A percentile compares a stretch with the other conserved stretches of the same genome.
Conservation (phyloP, 2,113 vertebrate genomes). For the Petaurus breviceps region DNA sequence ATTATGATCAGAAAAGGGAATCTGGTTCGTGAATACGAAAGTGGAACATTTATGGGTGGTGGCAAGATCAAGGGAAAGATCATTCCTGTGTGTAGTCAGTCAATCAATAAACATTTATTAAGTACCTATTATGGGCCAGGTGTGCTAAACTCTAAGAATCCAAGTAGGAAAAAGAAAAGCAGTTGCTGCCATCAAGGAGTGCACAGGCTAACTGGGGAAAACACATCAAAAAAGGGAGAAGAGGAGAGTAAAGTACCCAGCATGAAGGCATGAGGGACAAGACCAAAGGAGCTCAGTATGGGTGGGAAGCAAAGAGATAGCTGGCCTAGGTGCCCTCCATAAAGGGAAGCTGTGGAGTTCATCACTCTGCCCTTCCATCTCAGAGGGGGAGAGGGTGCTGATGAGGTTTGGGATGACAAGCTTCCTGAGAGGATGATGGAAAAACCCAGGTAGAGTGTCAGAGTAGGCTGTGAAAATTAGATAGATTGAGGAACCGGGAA, state of each 20-base stretch:
- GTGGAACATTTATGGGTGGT: not conserved
- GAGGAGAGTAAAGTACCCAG: not conserved
- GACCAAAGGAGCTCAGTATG: too few species aligned
- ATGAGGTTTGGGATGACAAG: not conserved
- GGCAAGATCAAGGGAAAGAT: not conserved
- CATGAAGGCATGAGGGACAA: not conserved
- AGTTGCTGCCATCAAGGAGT: not conserved
- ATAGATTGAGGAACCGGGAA: not conserved
- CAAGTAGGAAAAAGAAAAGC: not conserved
- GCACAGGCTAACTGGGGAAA: not conserved
- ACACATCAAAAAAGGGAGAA: not conserved
- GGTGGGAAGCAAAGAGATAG: too few species aligned
- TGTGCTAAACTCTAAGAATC: not conserved
- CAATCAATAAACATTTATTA: not conserved
- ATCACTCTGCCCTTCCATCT: not conserved
- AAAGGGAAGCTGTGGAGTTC: not conserved
- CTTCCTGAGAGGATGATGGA: not conserved
- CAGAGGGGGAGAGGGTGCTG: not conserved
- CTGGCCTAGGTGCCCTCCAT: not conserved
- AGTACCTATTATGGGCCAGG: too few species aligned
- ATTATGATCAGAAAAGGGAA: not conserved
- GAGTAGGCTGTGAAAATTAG: not conserved
- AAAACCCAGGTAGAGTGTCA: not conserved
- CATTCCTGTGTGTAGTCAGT: too few species aligned
- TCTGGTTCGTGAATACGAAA: not conserved